Percentiles rank a stretch among this genome's conserved stretches.
These are phyloP conservation scores for Saccopteryx bilineata DNA, from an alignment of 2,113 vertebrate genomes.

Conservation along the genomic window DNA sequence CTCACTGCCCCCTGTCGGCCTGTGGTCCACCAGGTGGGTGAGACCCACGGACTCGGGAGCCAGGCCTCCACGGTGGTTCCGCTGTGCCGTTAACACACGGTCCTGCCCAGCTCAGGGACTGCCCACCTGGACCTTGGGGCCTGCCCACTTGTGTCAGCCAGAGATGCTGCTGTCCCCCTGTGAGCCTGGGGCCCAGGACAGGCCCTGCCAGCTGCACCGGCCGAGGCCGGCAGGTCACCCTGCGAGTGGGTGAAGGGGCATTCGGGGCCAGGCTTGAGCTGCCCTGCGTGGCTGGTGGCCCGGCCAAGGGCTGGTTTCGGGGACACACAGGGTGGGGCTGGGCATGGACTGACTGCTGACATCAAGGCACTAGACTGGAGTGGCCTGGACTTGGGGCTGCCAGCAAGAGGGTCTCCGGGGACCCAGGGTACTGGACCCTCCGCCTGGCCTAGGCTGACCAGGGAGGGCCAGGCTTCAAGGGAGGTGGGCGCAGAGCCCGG, in stretches of 20 bases:
- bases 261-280: not conserved
- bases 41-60: fast-evolving
- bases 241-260: no score
- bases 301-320: not conserved
- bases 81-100: fast-evolving
- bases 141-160: not conserved
- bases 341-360: fast-evolving
- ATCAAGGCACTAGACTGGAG: not conserved
- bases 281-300: fast-evolving
- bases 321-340: not conserved
- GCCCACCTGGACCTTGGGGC: not conserved
- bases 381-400: fast-evolving
- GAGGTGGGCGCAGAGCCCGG: fast-evolving
- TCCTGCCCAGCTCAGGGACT: fast-evolving
- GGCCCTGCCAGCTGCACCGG: no score
- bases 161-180: fast-evolving
- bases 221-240: fast-evolving
- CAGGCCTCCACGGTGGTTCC: fast-evolving
- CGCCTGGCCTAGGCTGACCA: fast-evolving
- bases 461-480: not conserved
- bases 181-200: not conserved
- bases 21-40: fast-evolving
- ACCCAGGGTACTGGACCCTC: not conserved
- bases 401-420: not conserved
- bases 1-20: fast-evolving